phyloP scores from a whole-genome alignment of 1,140 invertebrate species.

The Drosophila eugracilis region DNA sequence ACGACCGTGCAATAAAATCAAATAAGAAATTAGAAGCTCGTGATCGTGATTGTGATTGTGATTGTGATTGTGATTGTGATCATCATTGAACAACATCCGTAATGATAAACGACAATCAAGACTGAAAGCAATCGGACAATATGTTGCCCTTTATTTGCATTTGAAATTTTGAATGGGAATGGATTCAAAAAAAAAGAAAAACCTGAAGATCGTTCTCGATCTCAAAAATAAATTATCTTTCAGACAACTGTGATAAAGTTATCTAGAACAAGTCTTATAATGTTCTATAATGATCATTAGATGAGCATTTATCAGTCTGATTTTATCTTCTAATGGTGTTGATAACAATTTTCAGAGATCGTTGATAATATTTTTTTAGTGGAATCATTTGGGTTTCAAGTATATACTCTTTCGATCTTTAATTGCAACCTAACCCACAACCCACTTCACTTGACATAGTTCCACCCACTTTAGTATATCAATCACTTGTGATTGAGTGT shows the following conservation, averaged over 20 bases:
- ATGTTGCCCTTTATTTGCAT: not conserved
- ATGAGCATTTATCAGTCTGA: constrained; percentile 6
- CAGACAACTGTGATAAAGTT: constrained; percentile 16
- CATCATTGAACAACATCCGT: constrained; percentile 10
- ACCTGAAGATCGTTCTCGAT: constrained; percentile 5
- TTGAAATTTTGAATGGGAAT: not conserved
- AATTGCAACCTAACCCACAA: not conserved
- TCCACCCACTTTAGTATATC: constrained; percentile 21
- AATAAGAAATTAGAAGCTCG: constrained; percentile 38
- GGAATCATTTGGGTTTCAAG: not conserved
- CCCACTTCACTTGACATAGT: constrained; percentile 3
- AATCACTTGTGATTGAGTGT: constrained; percentile 27
- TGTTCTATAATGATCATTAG: constrained; percentile 31
- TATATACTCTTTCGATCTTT: constrained; percentile 13
- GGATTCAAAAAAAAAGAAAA: not conserved
- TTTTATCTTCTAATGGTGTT: constrained; percentile 23
- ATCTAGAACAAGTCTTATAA: constrained; percentile 29
- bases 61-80: constrained; percentile 39
- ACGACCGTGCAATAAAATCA: constrained; percentile 30
- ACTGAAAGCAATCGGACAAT: constrained; percentile 17
- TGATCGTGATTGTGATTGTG: constrained; percentile 35
- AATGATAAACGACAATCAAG: constrained; percentile 16
- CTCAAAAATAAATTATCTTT: constrained; percentile 11
- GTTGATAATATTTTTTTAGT: constrained; percentile 3
- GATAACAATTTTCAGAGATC: constrained; percentile 12